Evolutionary conservation across 2,888 invertebrate species (phyloP), one percentile per base, ranked within the genome.

Genomic region (Gortyna flavago): DNA sequence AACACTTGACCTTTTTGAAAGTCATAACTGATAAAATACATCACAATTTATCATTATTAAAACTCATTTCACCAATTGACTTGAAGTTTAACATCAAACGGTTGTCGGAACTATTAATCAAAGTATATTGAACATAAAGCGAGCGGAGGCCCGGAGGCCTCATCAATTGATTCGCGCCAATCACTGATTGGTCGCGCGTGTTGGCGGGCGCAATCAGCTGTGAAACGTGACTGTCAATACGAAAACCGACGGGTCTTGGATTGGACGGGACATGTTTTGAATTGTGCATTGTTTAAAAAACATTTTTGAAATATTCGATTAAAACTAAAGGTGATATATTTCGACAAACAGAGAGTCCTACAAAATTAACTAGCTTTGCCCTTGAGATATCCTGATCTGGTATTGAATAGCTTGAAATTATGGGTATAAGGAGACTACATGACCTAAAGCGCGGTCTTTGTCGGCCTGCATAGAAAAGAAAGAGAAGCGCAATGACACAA

Each of bases 141-240:
- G 72, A 77, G 9, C 29, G 6, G 13, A 21, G 13, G 57, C 32
- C 29, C 18, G 65, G n/a, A 18, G 51, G 57, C 35, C 18, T 21
- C 32, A 38, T 65, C 72, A 70, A 79, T 70, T 70, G 64, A 83
- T 75, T 72, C 57, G n/a, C 65, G 67, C 62, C 54, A 41, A 62
- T 68, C n/a, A 6, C 32, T 79, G 85, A 85, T 80, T 68, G 83
- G 65, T 57, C 32, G 41, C 59, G 41, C 41, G 48, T 72, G 77
- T 72, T 80, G 82, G 76, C 69, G 48, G 74, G 62, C 32, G 75
- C 78, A 77, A 69, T 85, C 86, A 80, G 38, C 65, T 77, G 72
- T 68, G 71, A 72, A 57, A 29, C 18, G 64, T 67, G 54, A 69
- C 57, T 41, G 48, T 67, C 59, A 35, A 61, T 25, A 4, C 11